Evolutionary conservation across 2,113 vertebrate species (phyloP), one percentile per base, ranked within the genome.

Genomic region (Dolichotis patagonum): DNA sequence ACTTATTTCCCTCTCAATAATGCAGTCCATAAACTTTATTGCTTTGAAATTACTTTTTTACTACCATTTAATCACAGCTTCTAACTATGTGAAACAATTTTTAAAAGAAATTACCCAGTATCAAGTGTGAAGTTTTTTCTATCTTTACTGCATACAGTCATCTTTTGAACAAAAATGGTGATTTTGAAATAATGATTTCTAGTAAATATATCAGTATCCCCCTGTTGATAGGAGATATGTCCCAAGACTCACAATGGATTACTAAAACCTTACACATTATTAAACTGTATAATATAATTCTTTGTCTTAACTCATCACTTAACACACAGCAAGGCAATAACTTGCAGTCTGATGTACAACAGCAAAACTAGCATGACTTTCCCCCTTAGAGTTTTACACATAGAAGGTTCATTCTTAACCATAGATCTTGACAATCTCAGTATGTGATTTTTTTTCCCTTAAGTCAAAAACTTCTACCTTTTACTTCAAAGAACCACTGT

Each of bases 91-190:
- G 49, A 90, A 93, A 78, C 8, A 95, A 43, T 77, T 75, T 94
- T 56, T 7, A 63, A 71, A 93, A 84, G 30, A 24, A 2, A 88
- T 83, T 65, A 93, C 22, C 30, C 20, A 65, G 71, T 88, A 32
- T 87, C 90, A 95, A 95, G 17, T 96, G 35, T 89, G 52, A 84
- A 83, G 71, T 87, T 92, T 81, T 88, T 88, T 90, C 75, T 88
- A 3, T 56, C 56, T 58, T 58, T 67, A 56, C n/a, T 81, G 26
- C 56, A 67, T 91, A 88, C 77, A 54, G 24, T 88, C 62, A 87
- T 88, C 30, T 88, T 30, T 86, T 41, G 60, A 96, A 96, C 94
- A 95, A 92, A 94, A 96, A 73, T 80, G 28, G 22, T 58, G 65
- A 24, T 30, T 73, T 19, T 56, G 43, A 38, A 56, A 30, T 30